Evolutionary conservation across 1,140 invertebrate genomes (phyloP).

Genomic region (Acromyrmex echinatior): DNA sequence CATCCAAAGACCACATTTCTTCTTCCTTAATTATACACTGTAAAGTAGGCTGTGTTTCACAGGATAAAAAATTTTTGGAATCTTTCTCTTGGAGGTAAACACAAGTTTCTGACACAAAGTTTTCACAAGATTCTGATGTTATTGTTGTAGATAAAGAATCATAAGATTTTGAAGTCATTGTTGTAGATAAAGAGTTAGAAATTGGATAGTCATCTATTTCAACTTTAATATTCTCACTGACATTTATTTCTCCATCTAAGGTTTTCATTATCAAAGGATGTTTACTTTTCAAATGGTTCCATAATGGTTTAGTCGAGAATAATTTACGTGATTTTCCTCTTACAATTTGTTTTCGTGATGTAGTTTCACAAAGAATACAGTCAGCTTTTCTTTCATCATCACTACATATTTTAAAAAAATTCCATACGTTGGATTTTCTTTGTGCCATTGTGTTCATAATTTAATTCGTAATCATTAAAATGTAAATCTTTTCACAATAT

Average conservation of each 20-base stretch:
- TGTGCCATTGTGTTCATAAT: slow-evolving; percentile 25
- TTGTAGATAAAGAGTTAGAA: neutral
- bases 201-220: neutral
- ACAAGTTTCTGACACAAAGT: no score
- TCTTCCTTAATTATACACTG: slow-evolving; percentile 29
- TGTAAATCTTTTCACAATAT: neutral
- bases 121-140: no score
- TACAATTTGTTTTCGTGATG: slow-evolving; percentile 3
- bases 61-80: no score
- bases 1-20: slow-evolving; percentile 39
- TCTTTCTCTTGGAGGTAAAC: no score
- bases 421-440: slow-evolving; percentile 33
- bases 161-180: neutral
- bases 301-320: slow-evolving; percentile 24
- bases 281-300: slow-evolving; percentile 34
- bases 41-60: slow-evolving; percentile 20
- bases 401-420: slow-evolving; percentile 32
- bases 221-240: neutral
- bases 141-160: no score
- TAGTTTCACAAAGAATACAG: slow-evolving; percentile 1
- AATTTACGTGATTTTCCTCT: slow-evolving; percentile 23
- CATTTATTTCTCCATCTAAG: neutral
- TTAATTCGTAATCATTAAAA: neutral
- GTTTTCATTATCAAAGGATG: slow-evolving; percentile 7
- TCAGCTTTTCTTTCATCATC: slow-evolving; percentile 27